Evolutionary conservation across 2,888 invertebrate species (phyloP), one percentile per base, ranked within the genome.

Genomic region (Epinotia brunnichana): DNA sequence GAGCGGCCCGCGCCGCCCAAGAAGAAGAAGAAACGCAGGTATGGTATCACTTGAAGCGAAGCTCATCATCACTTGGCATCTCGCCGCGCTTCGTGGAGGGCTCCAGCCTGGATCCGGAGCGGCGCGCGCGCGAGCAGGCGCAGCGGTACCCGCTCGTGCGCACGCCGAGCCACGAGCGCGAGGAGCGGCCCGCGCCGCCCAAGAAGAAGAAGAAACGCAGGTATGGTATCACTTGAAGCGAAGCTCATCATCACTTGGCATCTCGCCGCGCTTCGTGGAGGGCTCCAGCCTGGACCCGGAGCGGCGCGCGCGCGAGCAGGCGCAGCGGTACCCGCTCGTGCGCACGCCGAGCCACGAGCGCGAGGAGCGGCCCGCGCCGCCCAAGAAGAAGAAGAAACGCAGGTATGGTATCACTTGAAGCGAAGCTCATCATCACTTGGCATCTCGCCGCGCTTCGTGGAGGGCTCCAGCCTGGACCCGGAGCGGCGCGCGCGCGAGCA

Each of bases 11-110:
- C 80, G 56, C 76, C 79, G 13, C 95, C 87, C 93, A 96, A 95
- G 85, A 97, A 96, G 90, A 95, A 96, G 81, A 97, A 96, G 91
- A 95, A 95, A 90, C 94, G 95, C 88, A 95, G 95, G 96, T 96
- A 93, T 78, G 61, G 29, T 29, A 29, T 2, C 41, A 41, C 13
- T 11, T 41, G n/a, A n/a, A n/a, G n/a, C n/a, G 3, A 13, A 3
- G 3, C 41, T 41, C 41, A 41, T 24, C 24, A 24, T 3, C 2
- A 24, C 2, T 99, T 89, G 98, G 99, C 72, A 98, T 99, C 80
- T 97, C 97, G 39, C 97, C 98, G 81, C 96, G 96, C 83, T 99
- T 98, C 92, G 97, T 98, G 70, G 98, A 98, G 88, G 99, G 99
- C 77, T 96, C 97, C 84, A 97, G 98, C 85, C 95, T 98, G 87